Conservation (phyloP, 2,113 vertebrate species). For the Mastomys natalensis region DNA sequence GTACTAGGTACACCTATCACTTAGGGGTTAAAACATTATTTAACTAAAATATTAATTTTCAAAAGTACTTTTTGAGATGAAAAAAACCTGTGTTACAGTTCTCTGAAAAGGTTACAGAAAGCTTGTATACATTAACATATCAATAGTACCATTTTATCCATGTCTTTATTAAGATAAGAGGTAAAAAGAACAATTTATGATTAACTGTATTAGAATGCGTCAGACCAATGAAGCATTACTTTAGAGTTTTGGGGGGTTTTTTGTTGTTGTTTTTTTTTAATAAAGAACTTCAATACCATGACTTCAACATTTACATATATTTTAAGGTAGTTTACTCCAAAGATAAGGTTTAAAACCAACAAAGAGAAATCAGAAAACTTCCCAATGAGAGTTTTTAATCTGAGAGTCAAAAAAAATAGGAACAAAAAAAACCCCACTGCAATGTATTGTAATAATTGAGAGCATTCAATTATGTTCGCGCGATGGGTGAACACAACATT, state of each 20-base stretch:
- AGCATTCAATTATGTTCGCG: too few relatives aligned
- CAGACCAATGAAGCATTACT: not conserved
- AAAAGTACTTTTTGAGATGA: not conserved
- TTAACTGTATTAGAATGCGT: not conserved
- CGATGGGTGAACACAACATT: not conserved
- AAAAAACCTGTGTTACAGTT: not conserved
- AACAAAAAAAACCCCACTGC: not conserved
- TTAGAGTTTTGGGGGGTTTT: not conserved
- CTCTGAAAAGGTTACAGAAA: not conserved
- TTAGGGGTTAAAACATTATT: not conserved
- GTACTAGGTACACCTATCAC: not conserved
- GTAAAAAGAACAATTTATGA: not conserved
- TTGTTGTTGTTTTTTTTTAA: not conserved
- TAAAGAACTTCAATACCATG: not conserved
- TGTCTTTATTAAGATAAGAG: not conserved
- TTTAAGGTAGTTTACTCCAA: not conserved
- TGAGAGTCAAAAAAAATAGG: conserved; percentile 37
- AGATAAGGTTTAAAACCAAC: not conserved
- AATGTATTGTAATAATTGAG: not conserved
- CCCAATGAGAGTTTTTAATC: not conserved
- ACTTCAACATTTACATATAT: conserved; percentile 22
- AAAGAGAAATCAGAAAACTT: not conserved
- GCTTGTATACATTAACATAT: not conserved
- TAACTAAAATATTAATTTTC: not conserved
- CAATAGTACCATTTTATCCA: not conserved